Evolutionary conservation across 2,888 invertebrate species (phyloP), one percentile per base, ranked within the genome.

Genomic region (Alcis repandata): DNA sequence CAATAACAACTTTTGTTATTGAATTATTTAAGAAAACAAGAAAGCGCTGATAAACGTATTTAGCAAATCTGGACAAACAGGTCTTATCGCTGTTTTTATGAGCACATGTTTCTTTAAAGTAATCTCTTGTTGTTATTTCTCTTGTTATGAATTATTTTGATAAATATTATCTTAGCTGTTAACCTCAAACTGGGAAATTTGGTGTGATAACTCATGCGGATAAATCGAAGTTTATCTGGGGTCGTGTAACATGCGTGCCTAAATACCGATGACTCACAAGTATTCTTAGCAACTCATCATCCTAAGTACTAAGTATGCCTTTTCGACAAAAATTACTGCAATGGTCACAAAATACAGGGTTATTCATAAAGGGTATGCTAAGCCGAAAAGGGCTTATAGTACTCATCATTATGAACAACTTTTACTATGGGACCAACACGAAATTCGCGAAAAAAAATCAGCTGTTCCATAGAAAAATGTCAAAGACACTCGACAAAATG

Each of bases 41-140:
- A 58, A 40, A 56, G 56, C 32, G 7, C n/a, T 36, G 62, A 56
- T 62, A 58, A 15, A 54, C 49, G 36, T 57, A 61, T 60, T 51
- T 64, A 65, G 59, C 54, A 27, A 52, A 66, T 59, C 57, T 51
- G 52, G 40, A 46, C 36, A 62, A 57, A 67, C 49, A 59, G 19
- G 33, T 36, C 41, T 62, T 56, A 61, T 59, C 60, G 13, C 11
- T 33, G 36, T 56, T 54, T 43, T 56, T 59, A 45, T 32, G 52
- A 36, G 56, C 51, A 41, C 54, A 3, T 48, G 15, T 46, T 60
- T 17, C 33, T 45, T 20, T 43, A 22, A 22, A 53, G 40, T 59
- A 59, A 59, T 59, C 59, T 59, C 32, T 19, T 9, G 52, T 13
- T 19, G 32, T 19, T 19, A 20, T 59, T 33, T 32, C 17, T 40